Conservation (phyloP, 2,888 invertebrate genomes). For the Habrosyne pyritoides region DNA sequence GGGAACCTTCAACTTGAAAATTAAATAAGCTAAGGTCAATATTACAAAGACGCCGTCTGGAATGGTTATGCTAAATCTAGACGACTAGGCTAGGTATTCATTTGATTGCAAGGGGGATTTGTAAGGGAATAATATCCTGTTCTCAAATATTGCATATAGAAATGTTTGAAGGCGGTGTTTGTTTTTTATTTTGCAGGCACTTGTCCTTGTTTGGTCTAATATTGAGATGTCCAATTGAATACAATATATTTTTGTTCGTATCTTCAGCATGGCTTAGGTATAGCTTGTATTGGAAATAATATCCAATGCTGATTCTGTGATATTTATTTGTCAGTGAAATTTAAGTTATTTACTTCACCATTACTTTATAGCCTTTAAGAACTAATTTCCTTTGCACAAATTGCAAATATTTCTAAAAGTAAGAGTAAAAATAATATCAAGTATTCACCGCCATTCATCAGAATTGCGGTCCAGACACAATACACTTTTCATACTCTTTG, state of each 20-base stretch:
- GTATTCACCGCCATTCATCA: constrained; percentile 25
- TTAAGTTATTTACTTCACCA: too few species aligned
- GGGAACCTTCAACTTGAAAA: constrained; percentile 79
- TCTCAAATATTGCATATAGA: constrained; percentile 10
- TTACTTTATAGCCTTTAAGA: background rate
- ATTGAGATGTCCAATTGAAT: too few species aligned
- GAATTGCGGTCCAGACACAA: constrained; percentile 60
- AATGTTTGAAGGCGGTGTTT: background rate
- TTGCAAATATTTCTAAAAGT: background rate
- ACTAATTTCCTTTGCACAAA: too few species aligned
- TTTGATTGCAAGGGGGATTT: constrained; percentile 49
- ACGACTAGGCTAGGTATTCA: constrained; percentile 63
- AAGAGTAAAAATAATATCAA: constrained; percentile 6
- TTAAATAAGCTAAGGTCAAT: constrained; percentile 74
- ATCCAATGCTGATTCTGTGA: too few species aligned
- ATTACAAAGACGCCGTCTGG: constrained; percentile 52
- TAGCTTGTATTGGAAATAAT: too few species aligned
- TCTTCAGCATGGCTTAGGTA: too few species aligned
- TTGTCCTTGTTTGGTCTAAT: background rate
- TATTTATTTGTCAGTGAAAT: too few species aligned
- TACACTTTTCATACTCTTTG: constrained; percentile 70
- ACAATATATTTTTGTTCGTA: too few species aligned
- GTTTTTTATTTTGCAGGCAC: background rate
- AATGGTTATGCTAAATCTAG: constrained; percentile 67
- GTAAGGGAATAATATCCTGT: constrained; percentile 28